A percentile compares a stretch with the other conserved stretches of the same genome.
These are phyloP conservation scores for Athetis lepigone DNA, from an alignment of 2,888 invertebrate species.

Conservation along the genomic window DNA sequence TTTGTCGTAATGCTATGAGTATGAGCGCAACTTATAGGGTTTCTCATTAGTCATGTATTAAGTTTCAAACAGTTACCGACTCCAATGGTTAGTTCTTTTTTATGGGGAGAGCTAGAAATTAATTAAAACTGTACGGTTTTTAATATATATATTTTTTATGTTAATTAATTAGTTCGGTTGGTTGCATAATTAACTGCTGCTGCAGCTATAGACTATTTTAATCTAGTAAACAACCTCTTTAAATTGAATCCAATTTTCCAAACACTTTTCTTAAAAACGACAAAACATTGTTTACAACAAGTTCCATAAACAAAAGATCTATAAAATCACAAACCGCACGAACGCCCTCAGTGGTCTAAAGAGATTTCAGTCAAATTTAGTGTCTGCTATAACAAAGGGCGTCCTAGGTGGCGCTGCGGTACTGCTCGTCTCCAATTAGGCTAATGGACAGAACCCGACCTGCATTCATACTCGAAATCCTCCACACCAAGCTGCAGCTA, in stretches of 20 bases:
- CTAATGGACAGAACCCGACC: slow-evolving; percentile 89
- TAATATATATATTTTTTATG: background rate
- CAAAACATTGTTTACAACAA: background rate
- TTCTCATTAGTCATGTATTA: slow-evolving; percentile 82
- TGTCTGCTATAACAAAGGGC: slow-evolving; percentile 77
- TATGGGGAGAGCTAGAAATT: background rate
- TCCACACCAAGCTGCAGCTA: slow-evolving; percentile 88
- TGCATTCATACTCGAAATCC: slow-evolving; percentile 89
- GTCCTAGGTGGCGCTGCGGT: slow-evolving; percentile 73
- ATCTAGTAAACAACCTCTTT: no score
- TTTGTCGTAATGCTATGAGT: slow-evolving; percentile 84
- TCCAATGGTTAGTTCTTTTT: slow-evolving; percentile 23
- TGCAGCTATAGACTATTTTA: no score
- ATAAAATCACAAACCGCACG: slow-evolving; percentile 50
- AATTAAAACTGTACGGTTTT: background rate
- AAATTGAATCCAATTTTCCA: background rate
- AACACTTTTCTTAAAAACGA: background rate
- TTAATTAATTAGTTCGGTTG: background rate
- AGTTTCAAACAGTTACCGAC: slow-evolving; percentile 71
- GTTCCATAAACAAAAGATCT: slow-evolving; percentile 17
- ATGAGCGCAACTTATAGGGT: slow-evolving; percentile 82
- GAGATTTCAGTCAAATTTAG: slow-evolving; percentile 66
- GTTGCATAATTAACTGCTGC: no score
- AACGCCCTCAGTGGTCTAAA: slow-evolving; percentile 49
- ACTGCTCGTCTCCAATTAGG: slow-evolving; percentile 86